Conservation (phyloP, 2,797 vertebrate genomes). For the Siniperca undulata region DNA sequence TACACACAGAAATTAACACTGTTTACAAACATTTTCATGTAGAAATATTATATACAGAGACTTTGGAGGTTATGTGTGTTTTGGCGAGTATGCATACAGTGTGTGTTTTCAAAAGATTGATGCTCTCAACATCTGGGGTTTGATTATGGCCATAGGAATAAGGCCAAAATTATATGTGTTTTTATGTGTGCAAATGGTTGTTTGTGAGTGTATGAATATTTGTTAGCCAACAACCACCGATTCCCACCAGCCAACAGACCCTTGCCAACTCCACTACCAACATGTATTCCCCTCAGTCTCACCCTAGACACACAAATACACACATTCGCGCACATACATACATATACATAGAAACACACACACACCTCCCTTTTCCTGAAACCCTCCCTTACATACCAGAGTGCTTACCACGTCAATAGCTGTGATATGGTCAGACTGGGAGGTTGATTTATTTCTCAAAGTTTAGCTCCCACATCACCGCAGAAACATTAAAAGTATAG, state of each 20-base stretch:
- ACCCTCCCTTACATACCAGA: constrained; percentile 76
- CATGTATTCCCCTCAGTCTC: constrained; percentile 32
- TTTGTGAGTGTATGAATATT: constrained; percentile 36
- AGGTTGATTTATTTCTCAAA: constrained; percentile 68
- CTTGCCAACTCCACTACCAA: constrained; percentile 7
- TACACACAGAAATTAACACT: constrained; percentile 2
- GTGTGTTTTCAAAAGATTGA: constrained; percentile 36
- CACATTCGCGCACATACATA: background rate
- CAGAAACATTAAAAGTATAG: constrained; percentile 40
- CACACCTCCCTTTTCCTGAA: constrained; percentile 62
- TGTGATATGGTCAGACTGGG: constrained; percentile 61
- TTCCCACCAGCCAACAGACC: constrained; percentile 19
- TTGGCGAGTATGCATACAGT: constrained; percentile 4
- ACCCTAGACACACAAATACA: constrained; percentile 6
- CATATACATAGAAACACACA: background rate
- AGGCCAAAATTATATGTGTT: constrained; percentile 36
- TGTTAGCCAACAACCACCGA: constrained; percentile 18
- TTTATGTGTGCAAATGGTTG: constrained; percentile 33
- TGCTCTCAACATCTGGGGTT: constrained; percentile 55
- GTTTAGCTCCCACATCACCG: constrained; percentile 45
- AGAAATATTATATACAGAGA: constrained; percentile 50
- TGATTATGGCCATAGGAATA: constrained; percentile 47
- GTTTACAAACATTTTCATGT: constrained; percentile 47
- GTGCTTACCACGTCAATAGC: constrained; percentile 65
- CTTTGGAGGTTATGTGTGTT: constrained; percentile 14